A percentile compares a stretch with the other conserved stretches of the same genome.
Conservation (phyloP, 2,888 invertebrate species). For the Candidula unifasciata region DNA sequence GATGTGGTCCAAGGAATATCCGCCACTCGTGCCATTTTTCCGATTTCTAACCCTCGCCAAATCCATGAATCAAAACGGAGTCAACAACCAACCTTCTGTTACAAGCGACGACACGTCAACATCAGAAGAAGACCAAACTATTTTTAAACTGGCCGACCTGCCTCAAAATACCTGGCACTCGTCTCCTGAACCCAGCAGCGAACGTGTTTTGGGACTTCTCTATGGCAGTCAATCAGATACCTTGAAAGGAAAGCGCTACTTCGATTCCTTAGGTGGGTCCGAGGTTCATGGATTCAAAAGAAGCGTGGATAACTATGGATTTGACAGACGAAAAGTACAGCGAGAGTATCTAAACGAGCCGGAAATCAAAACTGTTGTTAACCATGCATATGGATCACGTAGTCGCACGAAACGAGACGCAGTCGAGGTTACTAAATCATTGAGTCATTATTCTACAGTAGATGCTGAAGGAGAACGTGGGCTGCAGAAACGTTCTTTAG, state of each 20-base stretch:
- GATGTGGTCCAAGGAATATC: background rate
- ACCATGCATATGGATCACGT: background rate
- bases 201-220: background rate
- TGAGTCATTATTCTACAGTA: background rate
- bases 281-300: conserved; percentile 45
- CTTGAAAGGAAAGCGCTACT: conserved; percentile 31
- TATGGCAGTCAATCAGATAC: background rate
- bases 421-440: background rate
- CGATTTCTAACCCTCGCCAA: background rate
- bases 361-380: background rate
- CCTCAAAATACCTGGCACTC: background rate
- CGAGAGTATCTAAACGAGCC: too few species aligned
- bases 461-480: background rate
- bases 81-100: background rate
- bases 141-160: too few species aligned
- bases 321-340: too few species aligned
- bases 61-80: background rate
- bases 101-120: background rate
- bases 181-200: background rate
- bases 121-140: background rate
- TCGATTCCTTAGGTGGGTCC: conserved; percentile 43
- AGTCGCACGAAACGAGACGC: background rate
- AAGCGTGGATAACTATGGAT: background rate
- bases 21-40: background rate
- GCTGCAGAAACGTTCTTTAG: conserved; percentile 32